phyloP scores from a whole-genome alignment of 2,888 invertebrate genomes.

The Fabriciana adippe region DNA sequence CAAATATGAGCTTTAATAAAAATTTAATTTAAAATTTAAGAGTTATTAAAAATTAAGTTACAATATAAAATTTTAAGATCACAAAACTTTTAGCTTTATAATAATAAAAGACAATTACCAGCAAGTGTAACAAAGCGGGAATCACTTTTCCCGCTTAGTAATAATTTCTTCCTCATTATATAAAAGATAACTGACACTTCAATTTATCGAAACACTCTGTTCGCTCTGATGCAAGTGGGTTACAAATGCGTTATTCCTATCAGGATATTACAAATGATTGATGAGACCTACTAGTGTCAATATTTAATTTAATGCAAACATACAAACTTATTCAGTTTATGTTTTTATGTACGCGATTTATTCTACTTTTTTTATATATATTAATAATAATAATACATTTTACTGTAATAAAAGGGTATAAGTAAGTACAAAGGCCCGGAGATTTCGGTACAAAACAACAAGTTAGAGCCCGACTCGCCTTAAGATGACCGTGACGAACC shows the following conservation, averaged over 20 bases:
- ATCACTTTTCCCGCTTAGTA: constrained; percentile 48
- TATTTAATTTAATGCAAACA: constrained; percentile 56
- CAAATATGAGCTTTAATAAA: background rate
- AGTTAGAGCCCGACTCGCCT: constrained; percentile 44
- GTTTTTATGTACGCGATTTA: constrained; percentile 24
- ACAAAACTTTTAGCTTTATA: background rate
- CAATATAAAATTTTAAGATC: background rate
- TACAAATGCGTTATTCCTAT: constrained; percentile 60
- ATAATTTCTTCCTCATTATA: constrained; percentile 55
- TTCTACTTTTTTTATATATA: background rate
- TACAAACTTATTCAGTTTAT: constrained; percentile 42
- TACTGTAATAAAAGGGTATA: constrained; percentile 32
- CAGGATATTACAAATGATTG: constrained; percentile 58
- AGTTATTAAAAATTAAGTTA: background rate
- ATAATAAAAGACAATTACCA: constrained; percentile 6
- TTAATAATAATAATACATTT: constrained; percentile 10
- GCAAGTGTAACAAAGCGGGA: constrained; percentile 39
- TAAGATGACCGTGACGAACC: constrained; percentile 67
- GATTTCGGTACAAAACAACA: constrained; percentile 48
- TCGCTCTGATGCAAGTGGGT: constrained; percentile 53
- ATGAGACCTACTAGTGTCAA: constrained; percentile 60
- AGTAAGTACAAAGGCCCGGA: constrained; percentile 24
- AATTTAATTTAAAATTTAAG: background rate
- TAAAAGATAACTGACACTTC: constrained; percentile 63
- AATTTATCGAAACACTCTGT: constrained; percentile 58